A percentile compares a stretch with the other conserved stretches of the same genome.
These are phyloP conservation scores for Drosophila trichaetosa DNA, from an alignment of 2,888 invertebrate genomes.

Conservation along the genomic window DNA sequence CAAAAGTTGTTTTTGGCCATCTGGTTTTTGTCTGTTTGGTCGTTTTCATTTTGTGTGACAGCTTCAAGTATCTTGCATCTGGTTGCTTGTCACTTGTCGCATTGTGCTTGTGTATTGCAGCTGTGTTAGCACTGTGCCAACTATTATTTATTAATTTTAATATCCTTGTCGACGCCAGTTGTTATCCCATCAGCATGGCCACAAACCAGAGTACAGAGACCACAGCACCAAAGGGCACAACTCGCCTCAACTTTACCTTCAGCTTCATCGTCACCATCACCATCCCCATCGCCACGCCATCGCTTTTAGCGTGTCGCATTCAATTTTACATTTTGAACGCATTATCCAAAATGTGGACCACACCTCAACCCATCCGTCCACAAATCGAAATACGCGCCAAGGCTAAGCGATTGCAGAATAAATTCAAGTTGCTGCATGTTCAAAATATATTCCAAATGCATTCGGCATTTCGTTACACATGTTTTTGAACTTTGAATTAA, in stretches of 20 bases:
- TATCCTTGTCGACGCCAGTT: slow-evolving; percentile 53
- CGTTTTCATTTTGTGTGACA: slow-evolving; percentile 42
- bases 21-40: slow-evolving; percentile 8
- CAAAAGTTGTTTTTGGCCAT: slow-evolving; percentile 20
- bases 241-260: neutral
- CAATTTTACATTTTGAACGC: slow-evolving; percentile 17
- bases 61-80: slow-evolving; percentile 31
- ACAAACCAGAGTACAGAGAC: slow-evolving; percentile 21
- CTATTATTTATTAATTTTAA: slow-evolving; percentile 63
- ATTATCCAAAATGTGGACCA: neutral
- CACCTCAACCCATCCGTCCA: neutral
- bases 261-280: neutral
- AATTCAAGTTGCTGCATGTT: slow-evolving; percentile 25
- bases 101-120: slow-evolving; percentile 1
- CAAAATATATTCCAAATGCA: slow-evolving; percentile 45
- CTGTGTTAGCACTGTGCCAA: slow-evolving; percentile 21
- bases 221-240: slow-evolving; percentile 9
- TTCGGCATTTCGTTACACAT: slow-evolving; percentile 23
- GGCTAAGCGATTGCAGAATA: slow-evolving; percentile 24
- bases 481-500: neutral
- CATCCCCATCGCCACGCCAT: neutral
- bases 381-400: slow-evolving; percentile 53
- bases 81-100: slow-evolving; percentile 3
- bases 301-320: slow-evolving; percentile 8
- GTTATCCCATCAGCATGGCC: slow-evolving; percentile 42